Percentiles rank a stretch among this genome's conserved stretches.
Evolutionary conservation across 2,888 invertebrate species (phyloP).

Genomic region (Flabesymbios commensalis): DNA sequence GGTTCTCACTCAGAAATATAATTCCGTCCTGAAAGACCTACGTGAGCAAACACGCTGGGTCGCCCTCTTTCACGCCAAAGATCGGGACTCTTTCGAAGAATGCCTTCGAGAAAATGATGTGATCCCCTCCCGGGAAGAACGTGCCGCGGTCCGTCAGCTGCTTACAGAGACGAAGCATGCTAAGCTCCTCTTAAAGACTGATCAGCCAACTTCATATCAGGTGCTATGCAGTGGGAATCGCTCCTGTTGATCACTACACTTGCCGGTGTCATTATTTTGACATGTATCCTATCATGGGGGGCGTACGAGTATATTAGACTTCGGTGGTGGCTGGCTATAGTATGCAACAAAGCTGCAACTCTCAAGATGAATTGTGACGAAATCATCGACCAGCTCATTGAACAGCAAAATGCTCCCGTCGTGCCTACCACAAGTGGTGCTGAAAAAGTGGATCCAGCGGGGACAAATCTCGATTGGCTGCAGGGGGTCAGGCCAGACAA

Average conservation of each 20-base stretch:
- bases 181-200: slow-evolving; percentile 7
- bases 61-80: slow-evolving; percentile 30
- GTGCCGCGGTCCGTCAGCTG: background rate
- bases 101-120: slow-evolving; percentile 35
- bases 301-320: slow-evolving; percentile 1
- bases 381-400: slow-evolving; percentile 4
- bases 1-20: too few relatives aligned
- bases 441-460: background rate
- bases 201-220: background rate
- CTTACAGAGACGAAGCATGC: slow-evolving; percentile 4
- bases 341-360: too few relatives aligned
- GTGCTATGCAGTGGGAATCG: too few relatives aligned
- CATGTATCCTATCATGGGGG: background rate
- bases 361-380: slow-evolving; percentile 9
- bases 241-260: background rate
- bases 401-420: background rate
- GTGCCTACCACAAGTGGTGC: background rate
- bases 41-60: too few relatives aligned
- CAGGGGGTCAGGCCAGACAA: background rate
- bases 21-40: too few relatives aligned
- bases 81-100: slow-evolving; percentile 25
- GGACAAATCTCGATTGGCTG: background rate
- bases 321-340: background rate
- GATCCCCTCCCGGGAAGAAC: slow-evolving; percentile 21
- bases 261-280: background rate